These are phyloP conservation scores for Sinodicranocentrus sp. DNA, from an alignment of 2,888 invertebrate genomes.

Conservation along the genomic window DNA sequence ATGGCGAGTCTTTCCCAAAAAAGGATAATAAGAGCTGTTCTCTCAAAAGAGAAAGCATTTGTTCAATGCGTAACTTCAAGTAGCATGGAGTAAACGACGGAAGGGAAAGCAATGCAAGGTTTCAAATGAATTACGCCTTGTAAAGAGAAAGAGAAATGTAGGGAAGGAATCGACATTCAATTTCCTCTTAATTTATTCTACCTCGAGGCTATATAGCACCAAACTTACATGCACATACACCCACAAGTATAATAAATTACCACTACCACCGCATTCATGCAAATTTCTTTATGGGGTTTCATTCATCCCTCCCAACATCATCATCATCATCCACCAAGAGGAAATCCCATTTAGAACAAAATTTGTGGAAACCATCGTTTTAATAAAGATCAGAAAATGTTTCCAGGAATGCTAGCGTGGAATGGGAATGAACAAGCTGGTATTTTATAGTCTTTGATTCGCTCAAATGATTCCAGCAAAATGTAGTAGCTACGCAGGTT, in stretches of 20 bases:
- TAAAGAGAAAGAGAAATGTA: background rate
- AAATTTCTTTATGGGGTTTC: slow-evolving; percentile 22
- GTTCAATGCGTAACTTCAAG: too few relatives aligned
- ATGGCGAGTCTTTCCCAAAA: too few relatives aligned
- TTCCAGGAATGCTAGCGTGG: too few relatives aligned
- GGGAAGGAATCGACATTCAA: slow-evolving; percentile 30
- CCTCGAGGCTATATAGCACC: slow-evolving; percentile 25
- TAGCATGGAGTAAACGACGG: too few relatives aligned
- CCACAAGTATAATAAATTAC: slow-evolving; percentile 40
- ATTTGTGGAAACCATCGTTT: slow-evolving; percentile 24
- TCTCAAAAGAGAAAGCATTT: too few relatives aligned
- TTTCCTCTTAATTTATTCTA: slow-evolving; percentile 53
- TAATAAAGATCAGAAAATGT: slow-evolving; percentile 40
- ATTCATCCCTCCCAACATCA: background rate
- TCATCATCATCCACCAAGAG: slow-evolving; percentile 17
- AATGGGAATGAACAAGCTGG: too few relatives aligned
- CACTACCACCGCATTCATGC: slow-evolving; percentile 25
- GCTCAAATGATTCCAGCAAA: background rate
- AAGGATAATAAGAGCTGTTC: too few relatives aligned
- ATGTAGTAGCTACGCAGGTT: background rate
- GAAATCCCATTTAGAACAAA: slow-evolving; percentile 34
- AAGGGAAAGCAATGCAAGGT: too few relatives aligned
- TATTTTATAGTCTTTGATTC: slow-evolving; percentile 2
- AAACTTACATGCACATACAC: background rate
- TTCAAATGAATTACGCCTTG: background rate